Evolutionary conservation across 2,797 vertebrate genomes (phyloP), one percentile per base, ranked within the genome.

Genomic region (Falco concolor): DNA sequence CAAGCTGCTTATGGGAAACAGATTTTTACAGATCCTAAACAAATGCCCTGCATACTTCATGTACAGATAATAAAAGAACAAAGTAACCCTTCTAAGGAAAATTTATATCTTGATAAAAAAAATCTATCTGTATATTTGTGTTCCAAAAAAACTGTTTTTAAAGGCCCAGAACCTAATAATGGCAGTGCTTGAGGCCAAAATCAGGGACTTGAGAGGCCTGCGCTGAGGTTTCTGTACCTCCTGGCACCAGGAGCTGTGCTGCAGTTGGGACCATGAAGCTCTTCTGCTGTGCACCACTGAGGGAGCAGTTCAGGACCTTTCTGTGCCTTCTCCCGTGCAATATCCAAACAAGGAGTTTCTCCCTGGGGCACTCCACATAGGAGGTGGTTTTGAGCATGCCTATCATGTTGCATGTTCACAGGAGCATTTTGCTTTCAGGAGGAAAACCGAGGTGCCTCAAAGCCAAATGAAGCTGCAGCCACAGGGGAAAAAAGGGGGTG

Each of bases 1-100:
- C 94, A 96, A 96, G 75, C 92, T 96, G 86, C 81, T 97, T 94
- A 96, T 97, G 90, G 93, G 94, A 95, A 97, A 94, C 90, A 97
- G 92, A 96, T 97, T 97, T 97, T 90, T 94, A 86, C 49, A 80
- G 82, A 85, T 95, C 83, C 74, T 90, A 78, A 92, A 95, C 65
- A 93, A 96, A 93, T 84, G 59, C 91, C 87, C 90, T 6, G 44
- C 88, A 86, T 95, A 95, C 87, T 90, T 96, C 83, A 81, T 74
- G 79, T 86, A 82, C 49, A 95, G 95, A 95, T 94, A 95, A 84
- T 95, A 91, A 96, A 96, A 91, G 94, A 94, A 91, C 93, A 90
- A 93, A 84, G 75, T 84, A 96, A 93, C 77, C 74, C 49, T 61
- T 84, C 75, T 95, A 68, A 77, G 69, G 94, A 94, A 93, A 94